phyloP scores from a whole-genome alignment of 2,797 vertebrate species.

The Microctenopoma steveboyesi region DNA sequence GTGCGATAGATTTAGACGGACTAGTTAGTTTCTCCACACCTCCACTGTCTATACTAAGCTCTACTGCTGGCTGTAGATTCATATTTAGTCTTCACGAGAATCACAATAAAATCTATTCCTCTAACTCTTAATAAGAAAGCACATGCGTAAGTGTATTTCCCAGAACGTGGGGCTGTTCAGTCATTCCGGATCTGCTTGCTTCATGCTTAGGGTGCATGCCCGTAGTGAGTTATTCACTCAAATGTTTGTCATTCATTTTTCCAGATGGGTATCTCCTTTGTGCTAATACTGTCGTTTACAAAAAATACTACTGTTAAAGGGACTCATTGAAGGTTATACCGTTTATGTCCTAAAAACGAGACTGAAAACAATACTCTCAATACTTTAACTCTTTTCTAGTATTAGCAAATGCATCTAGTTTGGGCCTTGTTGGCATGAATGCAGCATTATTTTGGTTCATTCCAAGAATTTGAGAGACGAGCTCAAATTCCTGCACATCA shows the following conservation, averaged over 20 bases:
- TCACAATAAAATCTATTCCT: neutral
- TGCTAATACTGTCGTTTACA: neutral
- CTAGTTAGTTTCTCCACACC: no score
- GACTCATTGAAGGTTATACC: neutral
- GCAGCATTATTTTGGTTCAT: slow-evolving; percentile 40
- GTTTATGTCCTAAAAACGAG: neutral
- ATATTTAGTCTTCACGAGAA: neutral
- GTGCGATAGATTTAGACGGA: neutral
- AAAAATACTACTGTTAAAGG: neutral
- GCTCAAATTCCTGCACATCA: slow-evolving; percentile 3
- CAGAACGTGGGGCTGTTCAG: neutral
- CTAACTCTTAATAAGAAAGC: neutral
- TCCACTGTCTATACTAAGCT: neutral
- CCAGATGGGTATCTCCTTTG: neutral
- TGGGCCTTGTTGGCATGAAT: slow-evolving; percentile 43
- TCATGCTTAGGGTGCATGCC: neutral
- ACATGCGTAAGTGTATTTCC: neutral
- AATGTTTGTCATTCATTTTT: neutral
- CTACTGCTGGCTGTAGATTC: neutral
- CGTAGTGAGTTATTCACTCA: neutral
- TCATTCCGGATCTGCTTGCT: neutral
- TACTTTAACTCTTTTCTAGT: neutral
- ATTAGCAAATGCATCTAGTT: neutral
- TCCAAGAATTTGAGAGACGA: slow-evolving; percentile 9
- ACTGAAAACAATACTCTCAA: slow-evolving; percentile 1